phyloP scores from a whole-genome alignment of 2,797 vertebrate species.

The Macrochelys suwanniensis region DNA sequence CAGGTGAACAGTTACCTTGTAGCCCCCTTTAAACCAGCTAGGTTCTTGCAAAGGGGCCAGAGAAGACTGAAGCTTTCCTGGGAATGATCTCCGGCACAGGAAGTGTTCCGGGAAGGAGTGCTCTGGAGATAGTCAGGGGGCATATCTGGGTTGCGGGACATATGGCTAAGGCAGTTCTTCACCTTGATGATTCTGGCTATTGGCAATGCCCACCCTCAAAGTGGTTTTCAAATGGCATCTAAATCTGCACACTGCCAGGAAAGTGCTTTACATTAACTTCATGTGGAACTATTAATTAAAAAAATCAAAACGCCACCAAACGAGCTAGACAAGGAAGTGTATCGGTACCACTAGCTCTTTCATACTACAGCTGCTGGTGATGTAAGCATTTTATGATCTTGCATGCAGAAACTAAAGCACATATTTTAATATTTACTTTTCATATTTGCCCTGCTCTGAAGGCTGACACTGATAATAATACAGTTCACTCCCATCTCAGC shows the following conservation, averaged over 20 bases:
- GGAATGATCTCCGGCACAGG: too few species aligned
- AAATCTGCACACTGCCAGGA: not conserved
- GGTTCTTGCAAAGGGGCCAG: not conserved
- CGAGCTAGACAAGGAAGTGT: not conserved
- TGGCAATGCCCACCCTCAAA: not conserved
- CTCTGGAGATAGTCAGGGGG: not conserved
- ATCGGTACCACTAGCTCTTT: not conserved
- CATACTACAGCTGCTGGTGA: not conserved
- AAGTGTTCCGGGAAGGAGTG: not conserved
- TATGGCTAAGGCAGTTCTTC: not conserved
- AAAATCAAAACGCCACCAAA: not conserved
- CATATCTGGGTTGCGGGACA: not conserved
- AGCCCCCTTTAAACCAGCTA: not conserved
- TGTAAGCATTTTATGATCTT: not conserved
- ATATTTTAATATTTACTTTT: constrained; percentile 54
- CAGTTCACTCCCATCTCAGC: constrained; percentile 27
- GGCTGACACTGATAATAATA: constrained; percentile 56
- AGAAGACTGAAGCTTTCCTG: not conserved
- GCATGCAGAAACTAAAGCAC: not conserved
- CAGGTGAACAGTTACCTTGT: not conserved
- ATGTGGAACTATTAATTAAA: not conserved
- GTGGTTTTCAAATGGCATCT: not conserved
- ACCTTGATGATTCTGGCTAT: not conserved
- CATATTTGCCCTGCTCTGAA: constrained; percentile 40
- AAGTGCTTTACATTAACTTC: not conserved